Percentiles rank a stretch among this genome's conserved stretches.
phyloP scores from a whole-genome alignment of 2,113 vertebrate species.

The Synodontis membranacea region DNA sequence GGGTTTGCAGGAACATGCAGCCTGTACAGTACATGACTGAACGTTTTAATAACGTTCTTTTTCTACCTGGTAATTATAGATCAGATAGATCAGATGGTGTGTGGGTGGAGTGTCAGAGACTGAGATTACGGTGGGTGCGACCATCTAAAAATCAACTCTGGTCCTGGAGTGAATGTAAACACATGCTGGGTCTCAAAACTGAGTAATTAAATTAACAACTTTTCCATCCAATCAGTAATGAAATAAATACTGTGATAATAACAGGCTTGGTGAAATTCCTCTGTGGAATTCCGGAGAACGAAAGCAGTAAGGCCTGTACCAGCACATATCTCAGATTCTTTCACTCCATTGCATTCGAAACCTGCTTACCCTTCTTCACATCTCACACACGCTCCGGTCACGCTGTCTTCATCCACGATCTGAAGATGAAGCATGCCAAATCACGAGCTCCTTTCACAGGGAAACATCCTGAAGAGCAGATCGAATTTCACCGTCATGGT shows the following conservation, averaged over 20 bases:
- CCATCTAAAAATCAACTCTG: background rate
- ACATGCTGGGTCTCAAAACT: background rate
- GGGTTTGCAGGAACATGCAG: background rate
- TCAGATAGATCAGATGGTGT: background rate
- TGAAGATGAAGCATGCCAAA: background rate
- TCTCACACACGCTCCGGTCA: background rate
- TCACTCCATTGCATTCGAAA: background rate
- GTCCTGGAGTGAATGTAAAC: background rate
- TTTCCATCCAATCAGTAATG: background rate
- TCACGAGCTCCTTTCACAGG: background rate
- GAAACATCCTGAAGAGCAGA: slow-evolving; percentile 24
- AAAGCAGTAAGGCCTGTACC: background rate
- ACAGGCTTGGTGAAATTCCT: background rate
- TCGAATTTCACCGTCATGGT: slow-evolving; percentile 2
- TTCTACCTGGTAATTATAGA: background rate
- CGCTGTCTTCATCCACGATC: background rate
- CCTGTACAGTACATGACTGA: background rate
- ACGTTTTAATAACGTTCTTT: background rate
- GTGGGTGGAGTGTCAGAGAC: background rate
- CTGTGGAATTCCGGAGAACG: background rate
- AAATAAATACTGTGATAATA: background rate
- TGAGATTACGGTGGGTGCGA: background rate
- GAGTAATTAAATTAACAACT: background rate
- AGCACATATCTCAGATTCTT: background rate
- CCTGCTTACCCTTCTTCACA: background rate